A percentile compares a stretch with the other conserved stretches of the same genome.
phyloP scores from a whole-genome alignment of 2,113 vertebrate genomes.

The Sander lucioperca region DNA sequence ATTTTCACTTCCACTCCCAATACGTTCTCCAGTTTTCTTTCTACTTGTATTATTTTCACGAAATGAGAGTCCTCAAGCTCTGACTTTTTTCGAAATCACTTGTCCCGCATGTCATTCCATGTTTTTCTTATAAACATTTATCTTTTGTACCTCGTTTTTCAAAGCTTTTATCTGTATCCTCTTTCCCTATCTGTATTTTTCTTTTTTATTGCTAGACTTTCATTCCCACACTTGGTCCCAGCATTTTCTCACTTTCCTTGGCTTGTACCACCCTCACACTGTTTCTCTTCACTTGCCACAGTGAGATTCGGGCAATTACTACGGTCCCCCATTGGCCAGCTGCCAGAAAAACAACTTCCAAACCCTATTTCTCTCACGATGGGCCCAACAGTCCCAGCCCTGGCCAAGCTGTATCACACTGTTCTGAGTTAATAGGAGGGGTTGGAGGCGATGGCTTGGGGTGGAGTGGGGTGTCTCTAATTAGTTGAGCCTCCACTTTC shows the following conservation, averaged over 20 bases:
- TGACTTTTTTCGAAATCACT: slow-evolving; percentile 25
- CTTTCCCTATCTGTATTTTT: slow-evolving; percentile 1
- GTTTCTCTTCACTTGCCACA: slow-evolving; percentile 65
- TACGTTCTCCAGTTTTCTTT: slow-evolving; percentile 30
- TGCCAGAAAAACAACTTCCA: slow-evolving; percentile 65
- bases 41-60: slow-evolving; percentile 32
- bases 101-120: neutral
- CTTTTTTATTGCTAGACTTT: slow-evolving; percentile 34
- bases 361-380: slow-evolving; percentile 58
- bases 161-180: slow-evolving; percentile 7
- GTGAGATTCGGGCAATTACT: slow-evolving; percentile 80
- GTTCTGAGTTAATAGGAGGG: slow-evolving; percentile 49
- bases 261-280: slow-evolving; percentile 53
- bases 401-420: slow-evolving; percentile 49
- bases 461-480: slow-evolving; percentile 62
- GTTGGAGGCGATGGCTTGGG: slow-evolving; percentile 18
- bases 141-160: slow-evolving; percentile 31
- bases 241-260: slow-evolving; percentile 60
- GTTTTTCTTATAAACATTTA: slow-evolving; percentile 33
- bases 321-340: slow-evolving; percentile 64
- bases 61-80: slow-evolving; percentile 5
- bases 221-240: slow-evolving; percentile 41
- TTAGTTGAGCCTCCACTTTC: slow-evolving; percentile 69
- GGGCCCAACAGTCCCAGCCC: slow-evolving; percentile 40
- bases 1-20: slow-evolving; percentile 46